phyloP scores from a whole-genome alignment of 2,113 vertebrate species.

The Gadus macrocephalus region DNA sequence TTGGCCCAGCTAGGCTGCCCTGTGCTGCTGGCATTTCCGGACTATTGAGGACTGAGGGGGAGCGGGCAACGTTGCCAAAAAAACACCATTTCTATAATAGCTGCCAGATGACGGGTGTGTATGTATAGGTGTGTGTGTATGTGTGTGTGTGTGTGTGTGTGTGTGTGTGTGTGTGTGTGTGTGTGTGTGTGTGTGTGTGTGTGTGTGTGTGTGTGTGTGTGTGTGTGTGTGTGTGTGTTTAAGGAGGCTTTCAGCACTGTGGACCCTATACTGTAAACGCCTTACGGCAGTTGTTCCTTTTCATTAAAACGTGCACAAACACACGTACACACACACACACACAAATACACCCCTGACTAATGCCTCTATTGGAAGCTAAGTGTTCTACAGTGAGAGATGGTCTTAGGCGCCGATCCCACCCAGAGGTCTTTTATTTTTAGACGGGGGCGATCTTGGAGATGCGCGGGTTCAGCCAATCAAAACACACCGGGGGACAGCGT shows the following conservation, averaged over 20 bases:
- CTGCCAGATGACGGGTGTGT: constrained; percentile 59
- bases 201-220: background rate
- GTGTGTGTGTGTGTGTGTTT: background rate
- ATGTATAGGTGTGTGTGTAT: constrained; percentile 18
- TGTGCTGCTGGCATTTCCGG: constrained; percentile 73
- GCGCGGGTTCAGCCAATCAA: constrained; percentile 58
- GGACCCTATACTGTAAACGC: constrained; percentile 24
- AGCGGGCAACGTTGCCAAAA: constrained; percentile 58
- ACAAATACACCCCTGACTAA: constrained; percentile 3
- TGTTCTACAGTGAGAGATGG: constrained; percentile 34
- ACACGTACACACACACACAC: constrained; percentile 6
- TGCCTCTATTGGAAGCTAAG: constrained; percentile 11
- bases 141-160: background rate
- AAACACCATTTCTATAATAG: constrained; percentile 51
- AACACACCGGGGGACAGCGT: constrained; percentile 61
- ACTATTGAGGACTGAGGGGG: constrained; percentile 39
- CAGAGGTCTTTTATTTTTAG: constrained; percentile 63
- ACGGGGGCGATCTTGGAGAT: constrained; percentile 44
- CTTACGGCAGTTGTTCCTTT: constrained; percentile 16
- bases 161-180: background rate
- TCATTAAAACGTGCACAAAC: background rate
- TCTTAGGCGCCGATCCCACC: constrained; percentile 31
- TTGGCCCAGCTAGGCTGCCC: constrained; percentile 31
- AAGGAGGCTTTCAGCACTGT: constrained; percentile 1
- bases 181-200: background rate